phyloP scores from a whole-genome alignment of 2,797 vertebrate species.

The Molossus alvarezi region DNA sequence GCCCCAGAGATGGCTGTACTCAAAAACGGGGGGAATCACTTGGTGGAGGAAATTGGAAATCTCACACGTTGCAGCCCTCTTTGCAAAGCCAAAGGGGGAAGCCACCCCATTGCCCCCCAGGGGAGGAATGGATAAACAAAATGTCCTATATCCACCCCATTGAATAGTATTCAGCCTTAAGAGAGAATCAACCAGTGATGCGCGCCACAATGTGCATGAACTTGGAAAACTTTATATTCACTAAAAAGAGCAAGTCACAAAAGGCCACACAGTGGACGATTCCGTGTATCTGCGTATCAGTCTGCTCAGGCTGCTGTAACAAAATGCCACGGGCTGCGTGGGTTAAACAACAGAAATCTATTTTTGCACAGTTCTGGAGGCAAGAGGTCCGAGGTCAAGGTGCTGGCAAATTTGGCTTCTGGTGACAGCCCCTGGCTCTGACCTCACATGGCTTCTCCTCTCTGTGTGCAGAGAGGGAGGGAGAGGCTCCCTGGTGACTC shows the following conservation, averaged over 20 bases:
- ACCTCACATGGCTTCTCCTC: background rate
- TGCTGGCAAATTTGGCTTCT: background rate
- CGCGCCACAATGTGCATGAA: background rate
- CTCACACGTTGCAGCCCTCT: background rate
- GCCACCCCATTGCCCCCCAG: background rate
- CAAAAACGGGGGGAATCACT: background rate
- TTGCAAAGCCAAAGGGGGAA: background rate
- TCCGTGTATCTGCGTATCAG: background rate
- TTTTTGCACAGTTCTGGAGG: background rate
- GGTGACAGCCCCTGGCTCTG: background rate
- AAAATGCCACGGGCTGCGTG: background rate
- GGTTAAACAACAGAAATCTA: background rate
- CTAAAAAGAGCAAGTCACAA: background rate
- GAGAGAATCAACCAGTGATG: no score
- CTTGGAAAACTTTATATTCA: background rate
- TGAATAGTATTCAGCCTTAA: background rate
- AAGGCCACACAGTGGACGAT: no score
- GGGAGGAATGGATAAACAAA: background rate
- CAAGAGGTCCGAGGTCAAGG: background rate
- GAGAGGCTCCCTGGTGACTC: background rate
- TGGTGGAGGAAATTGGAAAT: background rate
- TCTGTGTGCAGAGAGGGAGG: background rate
- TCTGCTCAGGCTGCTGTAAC: background rate
- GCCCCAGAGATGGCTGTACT: background rate
- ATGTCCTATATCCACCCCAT: background rate